phyloP scores from a whole-genome alignment of 1,140 invertebrate species.

The Pogonognathellus flavescens region DNA sequence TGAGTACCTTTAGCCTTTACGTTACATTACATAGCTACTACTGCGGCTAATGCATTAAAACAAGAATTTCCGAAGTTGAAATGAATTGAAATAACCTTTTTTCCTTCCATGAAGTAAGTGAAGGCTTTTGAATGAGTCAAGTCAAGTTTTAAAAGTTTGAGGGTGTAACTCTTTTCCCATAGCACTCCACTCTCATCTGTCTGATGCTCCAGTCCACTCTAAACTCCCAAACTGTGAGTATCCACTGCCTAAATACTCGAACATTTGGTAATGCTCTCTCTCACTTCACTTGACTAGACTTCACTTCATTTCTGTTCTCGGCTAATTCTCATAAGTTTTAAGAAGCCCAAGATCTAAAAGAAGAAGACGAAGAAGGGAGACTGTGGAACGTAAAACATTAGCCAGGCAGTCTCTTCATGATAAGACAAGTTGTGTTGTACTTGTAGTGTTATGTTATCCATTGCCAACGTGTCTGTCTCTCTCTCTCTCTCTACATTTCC shows the following conservation, averaged over 20 bases:
- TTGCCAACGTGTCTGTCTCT: no score
- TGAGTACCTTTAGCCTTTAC: no score
- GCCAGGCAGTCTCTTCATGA: background rate
- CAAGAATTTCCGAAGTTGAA: constrained; percentile 35
- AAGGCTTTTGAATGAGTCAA: constrained; percentile 34
- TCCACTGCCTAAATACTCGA: background rate
- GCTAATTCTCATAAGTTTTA: constrained; percentile 32
- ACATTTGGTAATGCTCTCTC: constrained; percentile 33
- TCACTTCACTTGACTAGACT: constrained; percentile 27
- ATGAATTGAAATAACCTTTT: constrained; percentile 49
- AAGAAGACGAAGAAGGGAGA: constrained; percentile 19
- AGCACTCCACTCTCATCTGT: constrained; percentile 9
- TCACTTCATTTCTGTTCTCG: constrained; percentile 13
- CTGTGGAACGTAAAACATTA: constrained; percentile 1
- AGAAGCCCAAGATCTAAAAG: background rate
- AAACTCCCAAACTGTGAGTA: background rate
- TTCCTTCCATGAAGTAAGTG: background rate
- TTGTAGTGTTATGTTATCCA: background rate
- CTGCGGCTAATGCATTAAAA: constrained; percentile 24
- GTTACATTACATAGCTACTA: no score
- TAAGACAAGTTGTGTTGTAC: background rate
- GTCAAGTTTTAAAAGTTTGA: constrained; percentile 11
- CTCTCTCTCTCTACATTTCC: background rate
- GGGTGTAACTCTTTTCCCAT: constrained; percentile 49
- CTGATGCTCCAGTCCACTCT: background rate